These are phyloP conservation scores for Delphinapterus leucas DNA, from an alignment of 2,113 vertebrate species.

Conservation along the genomic window DNA sequence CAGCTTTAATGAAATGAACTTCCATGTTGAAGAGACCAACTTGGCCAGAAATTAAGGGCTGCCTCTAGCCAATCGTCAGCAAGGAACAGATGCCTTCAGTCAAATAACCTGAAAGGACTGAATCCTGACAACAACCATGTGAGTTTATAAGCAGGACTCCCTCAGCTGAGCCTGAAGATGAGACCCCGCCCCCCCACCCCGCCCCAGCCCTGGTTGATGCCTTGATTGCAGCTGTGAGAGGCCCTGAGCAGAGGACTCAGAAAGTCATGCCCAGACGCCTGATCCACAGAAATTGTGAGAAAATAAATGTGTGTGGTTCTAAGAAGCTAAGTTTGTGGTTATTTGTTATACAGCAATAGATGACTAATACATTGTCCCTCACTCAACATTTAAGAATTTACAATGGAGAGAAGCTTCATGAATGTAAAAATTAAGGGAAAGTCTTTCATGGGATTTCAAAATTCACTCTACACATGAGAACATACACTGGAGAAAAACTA, in stretches of 20 bases:
- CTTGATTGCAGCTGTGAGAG: neutral
- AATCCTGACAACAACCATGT: neutral
- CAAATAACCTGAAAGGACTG: neutral
- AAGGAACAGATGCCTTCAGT: neutral
- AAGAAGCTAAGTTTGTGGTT: neutral
- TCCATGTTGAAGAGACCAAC: neutral
- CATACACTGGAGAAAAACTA: neutral
- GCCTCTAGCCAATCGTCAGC: neutral
- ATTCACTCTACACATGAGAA: neutral
- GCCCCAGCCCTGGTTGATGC: neutral
- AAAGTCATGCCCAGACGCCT: neutral
- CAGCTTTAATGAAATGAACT: neutral
- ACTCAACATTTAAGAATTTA: neutral
- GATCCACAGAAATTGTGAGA: neutral
- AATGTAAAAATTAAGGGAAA: neutral
- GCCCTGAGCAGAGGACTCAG: neutral
- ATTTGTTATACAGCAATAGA: neutral
- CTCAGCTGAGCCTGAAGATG: neutral
- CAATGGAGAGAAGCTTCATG: neutral
- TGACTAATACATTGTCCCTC: neutral
- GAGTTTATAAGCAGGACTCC: neutral
- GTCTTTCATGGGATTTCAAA: neutral
- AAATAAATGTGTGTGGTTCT: neutral
- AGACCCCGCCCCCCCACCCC: neutral
- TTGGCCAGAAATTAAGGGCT: neutral